Conservation (phyloP, 2,113 vertebrate species). For the Coryphaenoides rupestris region DNA sequence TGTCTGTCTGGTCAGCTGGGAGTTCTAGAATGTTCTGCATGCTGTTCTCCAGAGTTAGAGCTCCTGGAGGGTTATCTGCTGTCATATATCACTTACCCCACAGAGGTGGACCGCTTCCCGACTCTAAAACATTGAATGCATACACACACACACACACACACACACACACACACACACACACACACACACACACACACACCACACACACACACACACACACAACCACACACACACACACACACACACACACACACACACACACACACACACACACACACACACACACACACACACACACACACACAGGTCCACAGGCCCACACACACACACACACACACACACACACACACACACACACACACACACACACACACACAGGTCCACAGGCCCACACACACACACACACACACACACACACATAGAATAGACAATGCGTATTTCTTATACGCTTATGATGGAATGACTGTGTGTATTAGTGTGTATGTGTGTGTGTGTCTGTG, state of each 20-base stretch:
- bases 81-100: conserved; percentile 95
- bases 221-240: too few species aligned
- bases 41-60: conserved; percentile 81
- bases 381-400: background rate
- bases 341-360: conserved; percentile 10
- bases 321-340: too few species aligned
- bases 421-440: conserved; percentile 10
- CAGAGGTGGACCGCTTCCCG: conserved; percentile 50
- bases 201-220: conserved; percentile 26
- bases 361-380: background rate
- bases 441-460: background rate
- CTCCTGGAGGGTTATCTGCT: conserved; percentile 97
- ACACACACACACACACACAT: conserved; percentile 11
- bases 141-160: conserved; percentile 19
- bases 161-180: conserved; percentile 13
- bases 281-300: conserved; percentile 12
- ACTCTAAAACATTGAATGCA: too few species aligned
- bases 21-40: conserved; percentile 97
- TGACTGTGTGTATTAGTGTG: background rate
- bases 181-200: background rate
- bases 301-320: conserved; percentile 6
- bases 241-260: conserved; percentile 9
- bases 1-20: conserved; percentile 93
- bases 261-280: conserved; percentile 1
- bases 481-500: conserved; percentile 47